phyloP scores from a whole-genome alignment of 1,140 invertebrate species.

The Anadara kagoshimensis region DNA sequence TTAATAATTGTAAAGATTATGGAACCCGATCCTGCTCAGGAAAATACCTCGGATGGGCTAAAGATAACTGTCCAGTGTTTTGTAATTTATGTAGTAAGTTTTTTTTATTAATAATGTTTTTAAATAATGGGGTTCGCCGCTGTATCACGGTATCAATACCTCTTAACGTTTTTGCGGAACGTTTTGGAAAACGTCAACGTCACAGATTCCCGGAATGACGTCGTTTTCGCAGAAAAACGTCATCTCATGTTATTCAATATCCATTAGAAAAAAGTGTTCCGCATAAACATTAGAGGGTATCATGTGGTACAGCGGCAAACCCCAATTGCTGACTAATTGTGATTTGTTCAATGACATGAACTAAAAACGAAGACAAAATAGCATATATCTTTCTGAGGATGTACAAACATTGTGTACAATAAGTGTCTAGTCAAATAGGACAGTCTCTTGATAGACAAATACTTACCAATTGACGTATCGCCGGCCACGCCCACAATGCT shows the following conservation, averaged over 20 bases:
- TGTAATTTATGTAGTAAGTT: conserved; percentile 48
- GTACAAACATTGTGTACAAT: neutral
- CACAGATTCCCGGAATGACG: no score
- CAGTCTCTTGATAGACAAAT: no score
- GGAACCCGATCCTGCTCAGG: conserved; percentile 42
- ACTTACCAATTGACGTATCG: no score
- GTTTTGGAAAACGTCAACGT: no score
- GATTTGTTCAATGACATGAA: neutral
- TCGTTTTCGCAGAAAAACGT: neutral
- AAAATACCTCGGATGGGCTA: conserved; percentile 46
- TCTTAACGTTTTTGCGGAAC: no score
- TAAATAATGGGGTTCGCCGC: neutral
- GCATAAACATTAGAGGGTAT: no score
- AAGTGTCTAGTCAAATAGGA: no score
- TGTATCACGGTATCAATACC: no score
- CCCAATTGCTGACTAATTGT: neutral
- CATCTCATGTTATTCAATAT: neutral
- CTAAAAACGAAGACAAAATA: neutral
- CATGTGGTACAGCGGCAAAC: no score
- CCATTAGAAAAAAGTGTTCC: neutral
- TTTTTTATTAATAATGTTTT: neutral
- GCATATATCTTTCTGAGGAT: neutral
- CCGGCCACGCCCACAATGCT: no score
- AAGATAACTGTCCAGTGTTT: conserved; percentile 43
- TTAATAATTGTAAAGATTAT: conserved; percentile 47